These are phyloP conservation scores for Notolepis coatsorum DNA, from an alignment of 2,797 vertebrate genomes.

Conservation along the genomic window DNA sequence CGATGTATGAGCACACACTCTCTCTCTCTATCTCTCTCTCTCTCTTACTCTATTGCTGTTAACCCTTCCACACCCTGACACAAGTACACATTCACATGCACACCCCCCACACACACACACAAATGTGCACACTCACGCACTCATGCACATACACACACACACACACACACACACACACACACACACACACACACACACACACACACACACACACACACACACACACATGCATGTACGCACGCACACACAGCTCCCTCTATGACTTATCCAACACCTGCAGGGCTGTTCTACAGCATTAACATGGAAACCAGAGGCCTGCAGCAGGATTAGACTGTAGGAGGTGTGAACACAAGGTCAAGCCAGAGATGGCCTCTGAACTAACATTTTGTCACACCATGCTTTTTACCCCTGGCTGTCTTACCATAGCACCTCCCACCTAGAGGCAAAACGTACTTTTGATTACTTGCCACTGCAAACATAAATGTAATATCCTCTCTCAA, in stretches of 20 bases:
- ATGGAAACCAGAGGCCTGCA: conserved; percentile 67
- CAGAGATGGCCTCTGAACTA: conserved; percentile 57
- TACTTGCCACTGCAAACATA: not conserved
- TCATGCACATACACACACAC: not conserved
- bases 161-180: not conserved
- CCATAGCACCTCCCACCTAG: not conserved
- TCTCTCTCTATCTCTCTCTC: conserved; percentile 32
- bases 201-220: conserved; percentile 18
- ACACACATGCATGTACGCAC: conserved; percentile 14
- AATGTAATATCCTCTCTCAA: no score
- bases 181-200: not conserved
- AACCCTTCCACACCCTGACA: not conserved
- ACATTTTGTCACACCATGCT: conserved; percentile 31
- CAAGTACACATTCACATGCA: conserved; percentile 5
- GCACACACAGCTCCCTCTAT: conserved; percentile 10
- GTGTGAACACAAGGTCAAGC: conserved; percentile 75
- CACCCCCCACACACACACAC: not conserved
- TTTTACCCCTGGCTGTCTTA: conserved; percentile 22
- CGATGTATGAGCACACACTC: conserved; percentile 36
- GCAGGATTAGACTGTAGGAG: conserved; percentile 67
- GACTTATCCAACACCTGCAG: conserved; percentile 71
- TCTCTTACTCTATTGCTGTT: not conserved
- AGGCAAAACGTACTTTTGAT: conserved; percentile 8
- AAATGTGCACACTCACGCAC: not conserved
- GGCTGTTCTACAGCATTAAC: conserved; percentile 51